phyloP scores from a whole-genome alignment of 2,797 vertebrate species.

The Natrix natrix region DNA sequence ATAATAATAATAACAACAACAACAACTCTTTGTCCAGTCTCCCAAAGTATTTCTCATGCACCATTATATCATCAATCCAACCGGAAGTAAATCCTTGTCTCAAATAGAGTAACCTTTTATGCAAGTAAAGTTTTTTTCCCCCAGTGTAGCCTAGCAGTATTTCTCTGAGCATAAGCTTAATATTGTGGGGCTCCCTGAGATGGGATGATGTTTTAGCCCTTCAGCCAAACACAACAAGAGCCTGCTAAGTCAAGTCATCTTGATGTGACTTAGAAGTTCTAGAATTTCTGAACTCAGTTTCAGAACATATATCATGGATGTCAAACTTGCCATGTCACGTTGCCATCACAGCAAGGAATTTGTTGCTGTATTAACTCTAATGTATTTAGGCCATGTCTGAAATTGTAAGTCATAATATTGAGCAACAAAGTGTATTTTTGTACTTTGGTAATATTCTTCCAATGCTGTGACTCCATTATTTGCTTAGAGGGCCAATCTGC shows the following conservation, averaged over 20 bases:
- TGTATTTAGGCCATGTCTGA: not conserved
- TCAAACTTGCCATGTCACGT: too few species aligned
- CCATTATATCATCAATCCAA: not conserved
- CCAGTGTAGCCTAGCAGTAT: not conserved
- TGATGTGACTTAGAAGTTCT: too few species aligned
- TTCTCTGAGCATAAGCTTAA: not conserved
- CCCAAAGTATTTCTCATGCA: not conserved
- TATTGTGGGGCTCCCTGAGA: not conserved
- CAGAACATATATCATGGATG: too few species aligned
- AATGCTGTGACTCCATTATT: not conserved
- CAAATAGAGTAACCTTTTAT: not conserved
- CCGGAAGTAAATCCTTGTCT: not conserved
- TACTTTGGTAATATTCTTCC: not conserved
- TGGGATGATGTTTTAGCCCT: too few species aligned
- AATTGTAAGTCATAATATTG: not conserved
- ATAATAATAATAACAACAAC: too few species aligned
- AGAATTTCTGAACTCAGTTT: too few species aligned
- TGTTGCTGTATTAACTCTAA: not conserved
- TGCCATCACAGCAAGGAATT: not conserved
- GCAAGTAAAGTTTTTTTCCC: rapidly evolving
- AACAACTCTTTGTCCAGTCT: not conserved
- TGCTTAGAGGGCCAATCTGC: not conserved
- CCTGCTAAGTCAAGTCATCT: too few species aligned
- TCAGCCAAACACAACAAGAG: too few species aligned
- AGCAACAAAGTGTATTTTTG: not conserved